phyloP scores from a whole-genome alignment of 2,888 invertebrate species.

The Erpobdella octoculata region DNA sequence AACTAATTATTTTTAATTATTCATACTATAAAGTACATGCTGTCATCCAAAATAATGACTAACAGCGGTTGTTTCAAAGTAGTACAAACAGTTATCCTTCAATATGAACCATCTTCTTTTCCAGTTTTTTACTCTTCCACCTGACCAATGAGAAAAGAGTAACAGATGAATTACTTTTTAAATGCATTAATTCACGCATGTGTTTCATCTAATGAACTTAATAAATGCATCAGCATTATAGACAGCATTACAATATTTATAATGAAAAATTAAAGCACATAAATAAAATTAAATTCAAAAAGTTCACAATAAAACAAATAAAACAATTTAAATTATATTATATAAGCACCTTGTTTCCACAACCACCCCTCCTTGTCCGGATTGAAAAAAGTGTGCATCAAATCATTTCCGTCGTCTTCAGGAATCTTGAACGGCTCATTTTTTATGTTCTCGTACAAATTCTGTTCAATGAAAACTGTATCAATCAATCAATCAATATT shows the following conservation, averaged over 20 bases:
- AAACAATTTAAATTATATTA: too few relatives aligned
- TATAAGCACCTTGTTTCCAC: constrained; percentile 92
- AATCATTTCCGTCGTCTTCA: constrained; percentile 95
- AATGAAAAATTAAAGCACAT: too few relatives aligned
- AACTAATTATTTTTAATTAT: background rate
- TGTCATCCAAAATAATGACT: constrained; percentile 12
- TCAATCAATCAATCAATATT: too few relatives aligned
- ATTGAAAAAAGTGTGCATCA: constrained; percentile 99
- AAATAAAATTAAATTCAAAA: too few relatives aligned
- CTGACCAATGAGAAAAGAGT: constrained; percentile 47
- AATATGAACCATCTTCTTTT: constrained; percentile 96
- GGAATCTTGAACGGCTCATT: constrained; percentile 98
- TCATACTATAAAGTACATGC: background rate
- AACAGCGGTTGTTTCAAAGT: constrained; percentile 90
- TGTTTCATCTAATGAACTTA: too few relatives aligned
- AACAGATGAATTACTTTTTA: background rate
- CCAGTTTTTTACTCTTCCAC: constrained; percentile 89
- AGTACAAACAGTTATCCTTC: constrained; percentile 95
- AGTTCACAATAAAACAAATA: too few relatives aligned
- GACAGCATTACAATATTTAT: too few relatives aligned
- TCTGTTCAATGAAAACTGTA: too few relatives aligned
- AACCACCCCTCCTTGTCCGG: constrained; percentile 98
- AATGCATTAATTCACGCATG: background rate
- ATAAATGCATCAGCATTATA: too few relatives aligned
- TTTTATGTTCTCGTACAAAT: constrained; percentile 89